Percentiles rank a stretch among this genome's conserved stretches.
These are phyloP conservation scores for Onthophagus sagittarius DNA, from an alignment of 2,888 invertebrate species.

Conservation along the genomic window DNA sequence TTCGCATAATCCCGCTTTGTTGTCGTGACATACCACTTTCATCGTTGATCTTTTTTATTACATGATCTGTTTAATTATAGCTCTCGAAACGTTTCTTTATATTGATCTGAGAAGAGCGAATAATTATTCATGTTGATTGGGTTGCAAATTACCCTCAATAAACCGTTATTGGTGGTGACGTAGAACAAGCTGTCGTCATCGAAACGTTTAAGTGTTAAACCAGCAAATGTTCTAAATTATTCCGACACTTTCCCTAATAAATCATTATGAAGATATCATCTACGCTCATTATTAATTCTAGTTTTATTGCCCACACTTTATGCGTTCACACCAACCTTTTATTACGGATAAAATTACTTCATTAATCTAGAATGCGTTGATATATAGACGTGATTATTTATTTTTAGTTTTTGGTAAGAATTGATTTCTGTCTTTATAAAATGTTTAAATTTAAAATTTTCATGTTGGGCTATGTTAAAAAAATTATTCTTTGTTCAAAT, in stretches of 20 bases:
- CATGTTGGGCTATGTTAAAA: no score
- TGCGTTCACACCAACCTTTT: not conserved
- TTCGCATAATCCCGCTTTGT: not conserved
- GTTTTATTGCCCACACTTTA: not conserved
- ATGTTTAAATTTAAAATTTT: no score
- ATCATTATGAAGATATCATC: constrained; percentile 6
- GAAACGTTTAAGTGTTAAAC: not conserved
- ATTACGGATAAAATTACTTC: no score
- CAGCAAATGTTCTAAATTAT: not conserved
- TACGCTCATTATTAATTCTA: not conserved
- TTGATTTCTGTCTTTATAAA: no score
- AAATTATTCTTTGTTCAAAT: no score
- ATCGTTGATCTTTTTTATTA: not conserved
- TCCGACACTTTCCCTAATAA: not conserved
- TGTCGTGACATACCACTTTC: not conserved
- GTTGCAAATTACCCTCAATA: not conserved
- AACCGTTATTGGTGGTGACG: not conserved
- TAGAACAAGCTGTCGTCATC: not conserved
- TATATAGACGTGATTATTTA: no score
- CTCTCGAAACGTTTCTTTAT: no score
- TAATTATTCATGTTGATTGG: not conserved
- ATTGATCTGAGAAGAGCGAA: no score
- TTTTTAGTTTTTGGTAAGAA: no score
- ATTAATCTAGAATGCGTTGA: no score
- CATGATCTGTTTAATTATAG: no score